Conservation (phyloP, 2,797 vertebrate species). For the Trachurus trachurus region DNA sequence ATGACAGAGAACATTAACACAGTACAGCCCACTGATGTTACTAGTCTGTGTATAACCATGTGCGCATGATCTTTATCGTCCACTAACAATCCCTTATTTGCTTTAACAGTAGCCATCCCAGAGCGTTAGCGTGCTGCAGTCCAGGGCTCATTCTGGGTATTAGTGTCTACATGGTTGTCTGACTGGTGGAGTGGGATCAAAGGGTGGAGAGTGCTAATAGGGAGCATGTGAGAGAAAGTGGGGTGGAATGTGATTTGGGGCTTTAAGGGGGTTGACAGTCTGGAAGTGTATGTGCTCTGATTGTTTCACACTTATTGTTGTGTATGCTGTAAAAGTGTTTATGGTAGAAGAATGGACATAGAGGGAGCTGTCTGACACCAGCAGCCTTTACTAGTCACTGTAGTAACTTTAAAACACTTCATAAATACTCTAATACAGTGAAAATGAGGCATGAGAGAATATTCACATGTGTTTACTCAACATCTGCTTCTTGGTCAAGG, state of each 20-base stretch:
- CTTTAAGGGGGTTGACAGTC: conserved; percentile 20
- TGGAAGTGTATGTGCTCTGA: conserved; percentile 28
- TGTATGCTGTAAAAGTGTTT: conserved; percentile 20
- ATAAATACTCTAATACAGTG: background rate
- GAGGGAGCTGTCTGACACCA: conserved; percentile 1
- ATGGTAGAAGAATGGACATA: conserved; percentile 2
- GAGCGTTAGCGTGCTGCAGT: background rate
- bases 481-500: no score
- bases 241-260: conserved; percentile 45
- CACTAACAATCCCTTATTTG: background rate
- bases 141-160: conserved; percentile 55
- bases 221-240: conserved; percentile 67
- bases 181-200: conserved; percentile 56
- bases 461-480: background rate
- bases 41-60: background rate
- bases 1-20: background rate
- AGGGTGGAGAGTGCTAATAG: conserved; percentile 60
- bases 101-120: conserved; percentile 22
- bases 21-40: background rate
- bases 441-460: background rate
- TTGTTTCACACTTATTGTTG: conserved; percentile 31
- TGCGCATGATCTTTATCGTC: conserved; percentile 37
- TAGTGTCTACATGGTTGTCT: conserved; percentile 63
- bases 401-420: background rate
- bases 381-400: conserved; percentile 9